Evolutionary conservation across 2,888 invertebrate species (phyloP).

Genomic region (Saturnia japonica): DNA sequence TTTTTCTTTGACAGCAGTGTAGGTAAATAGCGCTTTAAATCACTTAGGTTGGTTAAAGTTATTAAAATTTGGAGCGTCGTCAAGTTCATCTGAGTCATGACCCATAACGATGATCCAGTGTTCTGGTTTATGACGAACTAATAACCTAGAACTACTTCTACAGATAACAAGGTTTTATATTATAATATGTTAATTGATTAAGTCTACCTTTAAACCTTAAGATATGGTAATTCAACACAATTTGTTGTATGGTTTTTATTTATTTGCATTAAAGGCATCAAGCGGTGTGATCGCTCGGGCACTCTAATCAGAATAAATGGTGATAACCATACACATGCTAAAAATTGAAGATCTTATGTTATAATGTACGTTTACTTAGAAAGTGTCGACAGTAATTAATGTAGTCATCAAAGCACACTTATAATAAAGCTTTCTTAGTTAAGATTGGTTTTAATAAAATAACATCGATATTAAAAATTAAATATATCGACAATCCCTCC

Average conservation of each 20-base stretch:
- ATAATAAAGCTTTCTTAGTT: not conserved
- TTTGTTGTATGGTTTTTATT: not conserved
- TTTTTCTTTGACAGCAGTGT: not conserved
- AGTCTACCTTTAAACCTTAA: not conserved
- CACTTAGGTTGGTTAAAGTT: not conserved
- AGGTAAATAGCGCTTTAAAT: not conserved
- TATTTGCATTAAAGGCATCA: not conserved
- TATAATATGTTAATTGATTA: not conserved
- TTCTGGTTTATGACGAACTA: not conserved
- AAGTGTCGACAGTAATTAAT: too few relatives aligned
- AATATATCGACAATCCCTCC: not conserved
- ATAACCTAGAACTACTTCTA: not conserved
- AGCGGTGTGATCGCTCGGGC: not conserved
- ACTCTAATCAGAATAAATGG: not conserved
- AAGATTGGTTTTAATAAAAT: not conserved
- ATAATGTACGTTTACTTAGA: too few relatives aligned
- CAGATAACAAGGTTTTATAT: not conserved
- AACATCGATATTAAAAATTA: constrained; percentile 4
- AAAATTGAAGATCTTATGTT: not conserved
- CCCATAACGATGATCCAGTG: not conserved
- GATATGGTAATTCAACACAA: not conserved
- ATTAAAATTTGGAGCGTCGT: not conserved
- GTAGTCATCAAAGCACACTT: too few relatives aligned
- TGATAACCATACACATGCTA: not conserved
- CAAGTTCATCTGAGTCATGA: constrained; percentile 3